Percentiles rank a stretch among this genome's conserved stretches.
Conservation (phyloP, 23 tunicate genomes). For the Styela clava region DNA sequence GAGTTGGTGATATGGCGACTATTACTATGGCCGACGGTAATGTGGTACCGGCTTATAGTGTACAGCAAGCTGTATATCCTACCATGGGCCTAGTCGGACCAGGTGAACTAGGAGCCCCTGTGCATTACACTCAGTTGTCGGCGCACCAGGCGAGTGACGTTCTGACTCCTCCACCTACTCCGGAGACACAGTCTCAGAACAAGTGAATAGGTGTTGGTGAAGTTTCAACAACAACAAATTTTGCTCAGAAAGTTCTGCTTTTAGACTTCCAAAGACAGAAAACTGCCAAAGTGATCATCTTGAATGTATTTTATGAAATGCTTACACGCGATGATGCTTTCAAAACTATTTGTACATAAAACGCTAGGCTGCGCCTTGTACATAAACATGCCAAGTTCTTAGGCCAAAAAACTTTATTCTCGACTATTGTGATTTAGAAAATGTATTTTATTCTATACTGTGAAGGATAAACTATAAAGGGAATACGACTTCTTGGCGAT, state of each 20-base stretch:
- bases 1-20: conserved; percentile 17
- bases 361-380: background rate
- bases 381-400: background rate
- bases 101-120: conserved; percentile 21
- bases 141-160: conserved; percentile 36
- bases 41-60: conserved; percentile 18
- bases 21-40: conserved; percentile 9
- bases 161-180: conserved; percentile 55
- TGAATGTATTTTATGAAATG: background rate
- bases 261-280: too few species aligned
- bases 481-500: too few species aligned
- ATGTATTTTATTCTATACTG: background rate
- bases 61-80: conserved; percentile 29
- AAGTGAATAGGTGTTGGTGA: background rate
- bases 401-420: background rate
- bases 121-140: conserved; percentile 47
- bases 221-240: too few species aligned
- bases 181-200: conserved; percentile 48
- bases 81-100: conserved; percentile 6
- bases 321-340: background rate
- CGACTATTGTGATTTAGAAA: background rate
- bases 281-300: background rate
- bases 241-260: too few species aligned
- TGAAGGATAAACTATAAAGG: too few species aligned
- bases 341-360: background rate